Evolutionary conservation across 2,113 vertebrate species (phyloP), one percentile per base, ranked within the genome.

Genomic region (Osmerus mordax): DNA sequence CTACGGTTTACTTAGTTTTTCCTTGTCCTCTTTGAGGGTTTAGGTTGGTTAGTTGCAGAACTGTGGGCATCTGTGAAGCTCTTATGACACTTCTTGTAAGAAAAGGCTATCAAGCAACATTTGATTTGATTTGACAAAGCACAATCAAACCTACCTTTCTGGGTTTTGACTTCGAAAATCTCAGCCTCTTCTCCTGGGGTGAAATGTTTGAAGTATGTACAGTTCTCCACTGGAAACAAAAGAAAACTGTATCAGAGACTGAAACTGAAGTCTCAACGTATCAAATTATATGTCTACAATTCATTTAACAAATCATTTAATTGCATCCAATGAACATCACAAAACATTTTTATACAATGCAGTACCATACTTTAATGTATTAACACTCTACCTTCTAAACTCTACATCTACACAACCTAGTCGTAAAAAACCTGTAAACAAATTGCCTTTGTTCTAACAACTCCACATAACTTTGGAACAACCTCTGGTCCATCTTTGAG

Each of bases 141-240:
- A 18, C 52, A 55, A 68, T 4, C 2, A 0, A 74, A 28, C 82
- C 88, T 90, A 97, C 96, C 96, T 93, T 95, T 97, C 83, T 98
- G 96, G 23, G 96, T 97, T 81, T 94, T 96, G 55, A 96, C 92
- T 84, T 98, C 91, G 76, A 97, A 96, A 86, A 97, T 94, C 80
- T 96, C 94, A 0, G 94, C 87, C 60, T 93, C 94, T 81, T 94
- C 84, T 13, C 96, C 96, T 0, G 96, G 94, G 51, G 94, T 95
- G 86, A 98, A 98, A 83, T 98, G 96, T 70, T 93, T 92, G 89
- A 98, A 98, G 88, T 97, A 98, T 11, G 96, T 94, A 82, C 96
- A 98, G 91, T 94, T 96, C 80, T 90, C 88, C n/a, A 93, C 96
- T 98, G 90, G 65, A 76, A 78, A 81, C 53, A 74, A 56, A 71